Evolutionary conservation across 2,797 vertebrate genomes (phyloP), one percentile per base, ranked within the genome.

Genomic region (Poecile montanus): DNA sequence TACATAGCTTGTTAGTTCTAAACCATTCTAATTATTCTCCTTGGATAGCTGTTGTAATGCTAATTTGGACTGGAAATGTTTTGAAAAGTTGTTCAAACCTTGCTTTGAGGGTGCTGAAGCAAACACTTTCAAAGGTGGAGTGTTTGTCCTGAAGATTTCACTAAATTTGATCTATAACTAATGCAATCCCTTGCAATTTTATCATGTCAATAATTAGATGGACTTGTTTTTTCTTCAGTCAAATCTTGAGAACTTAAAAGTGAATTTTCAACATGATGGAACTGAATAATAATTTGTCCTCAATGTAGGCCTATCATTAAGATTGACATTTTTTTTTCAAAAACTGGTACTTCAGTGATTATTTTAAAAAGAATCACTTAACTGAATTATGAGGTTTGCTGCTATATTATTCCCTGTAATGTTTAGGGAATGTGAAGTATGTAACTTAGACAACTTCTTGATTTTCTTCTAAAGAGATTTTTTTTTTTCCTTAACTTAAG

Each of bases 361-460:
- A 88, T 92, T 89, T 89, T 58, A 50, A 92, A 89, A 91, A 95
- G 70, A 92, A 73, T 76, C 58, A 44, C 80, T 93, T 92, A 76
- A 87, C 54, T 0, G 11, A 80, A 77, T 88, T 92, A 80, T 8
- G 56, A 78, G 62, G 48, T 74, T 91, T 94, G 81, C 91, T 91
- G 85, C 76, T 92, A 56, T 93, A 92, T 92, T 95, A 92, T 91
- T 96, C 83, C 70, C 83, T 95, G 48, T 96, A 84, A 94, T 93
- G 85, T 85, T 93, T 94, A 53, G 85, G 76, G 57, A 93, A 88
- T 93, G 81, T 84, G 86, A 86, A 94, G 22, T 90, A 63, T 4
- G 1, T 81, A 68, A 78, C 66, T 57, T 56, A 7, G 42, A 40
- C 36, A 81, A 73, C 73, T 91, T 89, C 40, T 67, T 78, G 32